Evolutionary conservation across 1,140 invertebrate species (phyloP), one percentile per base, ranked within the genome.

Genomic region (Microplitis mediator): DNA sequence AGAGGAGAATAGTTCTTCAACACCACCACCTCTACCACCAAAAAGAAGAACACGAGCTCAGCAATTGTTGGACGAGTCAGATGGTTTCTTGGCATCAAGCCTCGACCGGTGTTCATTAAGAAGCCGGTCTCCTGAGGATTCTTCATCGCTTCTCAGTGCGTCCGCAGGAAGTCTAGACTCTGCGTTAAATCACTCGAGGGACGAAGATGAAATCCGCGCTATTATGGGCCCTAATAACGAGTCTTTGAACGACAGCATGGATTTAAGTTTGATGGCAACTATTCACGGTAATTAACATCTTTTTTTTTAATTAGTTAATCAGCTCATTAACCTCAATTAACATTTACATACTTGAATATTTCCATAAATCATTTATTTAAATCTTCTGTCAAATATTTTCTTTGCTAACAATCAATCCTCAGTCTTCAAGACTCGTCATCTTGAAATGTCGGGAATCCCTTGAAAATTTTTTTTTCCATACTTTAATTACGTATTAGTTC

Each of bases 111-210:
- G 91, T 13, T 91, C 90, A 9, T 83, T 91, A 61, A 85, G 90
- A 35, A 92, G 91, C 68, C 88, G 89, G 73, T 92, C 91, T 11
- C 91, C 90, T 39, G 90, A 92, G 80, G 91, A 92, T 80, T 91
- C 90, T 50, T 90, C 90, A 74, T 92, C 91, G 51, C 86, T 93
- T 36, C 87, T 93, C 64, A 93, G 91, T 51, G 91, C 91, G 65
- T 92, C 91, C 74, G 93, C 93, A 75, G 94, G 94, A 50, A 95
- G 94, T 72, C 85, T 95, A 73, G 95, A 96, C 84, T 95, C 94
- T 0, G 93, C 94, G 78, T 82, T 95, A 64, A 95, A 95, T 85
- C 92, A 93, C 72, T 94, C 93, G 4, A 90, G 92, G 62, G 93
- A 94, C 75, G 93, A 95, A 78, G 89, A 90, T 77, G 91, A 92